Percentiles rank a stretch among this genome's conserved stretches.
These are phyloP conservation scores for Diadromus collaris DNA, from an alignment of 2,888 invertebrate species.

Conservation along the genomic window DNA sequence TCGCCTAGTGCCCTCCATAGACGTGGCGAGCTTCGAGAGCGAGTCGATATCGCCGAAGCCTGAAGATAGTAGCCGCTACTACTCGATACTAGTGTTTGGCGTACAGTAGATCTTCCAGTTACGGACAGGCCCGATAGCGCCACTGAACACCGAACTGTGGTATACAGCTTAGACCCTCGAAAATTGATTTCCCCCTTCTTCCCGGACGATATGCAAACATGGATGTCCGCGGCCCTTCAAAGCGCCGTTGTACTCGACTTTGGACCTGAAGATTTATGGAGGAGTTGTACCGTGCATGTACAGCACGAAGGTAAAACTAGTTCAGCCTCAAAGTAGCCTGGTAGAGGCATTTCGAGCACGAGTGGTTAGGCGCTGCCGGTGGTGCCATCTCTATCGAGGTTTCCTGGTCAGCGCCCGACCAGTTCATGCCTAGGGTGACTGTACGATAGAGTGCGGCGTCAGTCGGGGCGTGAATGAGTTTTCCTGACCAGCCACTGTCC, in stretches of 20 bases:
- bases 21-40: background rate
- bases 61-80: background rate
- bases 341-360: too few species aligned
- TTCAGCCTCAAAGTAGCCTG: too few species aligned
- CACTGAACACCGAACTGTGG: too few species aligned
- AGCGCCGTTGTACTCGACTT: too few species aligned
- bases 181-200: too few species aligned
- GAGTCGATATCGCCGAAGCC: background rate
- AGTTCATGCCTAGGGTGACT: background rate
- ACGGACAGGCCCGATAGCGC: too few species aligned
- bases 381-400: background rate
- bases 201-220: too few species aligned
- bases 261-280: too few species aligned
- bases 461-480: background rate
- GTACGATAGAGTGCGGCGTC: background rate
- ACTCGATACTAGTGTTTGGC: background rate
- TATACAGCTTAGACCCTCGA: too few species aligned
- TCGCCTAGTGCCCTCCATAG: constrained; percentile 22
- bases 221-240: too few species aligned
- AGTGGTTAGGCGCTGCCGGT: background rate
- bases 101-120: background rate
- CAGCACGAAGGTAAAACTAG: too few species aligned
- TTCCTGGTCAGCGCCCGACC: background rate
- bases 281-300: too few species aligned
- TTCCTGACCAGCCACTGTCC: background rate